phyloP scores from a whole-genome alignment of 2,888 invertebrate genomes.

The Macaria notata region DNA sequence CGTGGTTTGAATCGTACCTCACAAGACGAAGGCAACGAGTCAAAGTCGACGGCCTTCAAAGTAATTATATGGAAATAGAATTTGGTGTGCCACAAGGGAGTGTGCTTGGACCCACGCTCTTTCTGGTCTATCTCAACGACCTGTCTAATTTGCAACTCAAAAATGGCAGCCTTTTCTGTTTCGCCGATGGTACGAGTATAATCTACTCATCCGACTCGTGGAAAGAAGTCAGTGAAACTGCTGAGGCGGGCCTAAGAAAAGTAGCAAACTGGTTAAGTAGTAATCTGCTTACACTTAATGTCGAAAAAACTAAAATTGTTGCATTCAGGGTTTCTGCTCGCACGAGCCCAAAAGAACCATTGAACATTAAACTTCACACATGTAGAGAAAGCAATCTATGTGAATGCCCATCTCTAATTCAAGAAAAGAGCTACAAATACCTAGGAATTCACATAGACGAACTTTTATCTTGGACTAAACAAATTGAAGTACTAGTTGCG shows the following conservation, averaged over 20 bases:
- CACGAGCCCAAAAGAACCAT: background rate
- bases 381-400: no score
- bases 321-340: background rate
- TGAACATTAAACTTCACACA: background rate
- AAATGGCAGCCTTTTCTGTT: background rate
- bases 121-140: background rate
- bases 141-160: background rate
- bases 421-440: no score
- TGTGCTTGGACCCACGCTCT: background rate
- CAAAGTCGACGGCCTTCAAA: background rate
- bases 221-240: background rate
- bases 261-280: background rate
- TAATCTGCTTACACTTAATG: background rate
- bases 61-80: background rate
- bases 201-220: background rate
- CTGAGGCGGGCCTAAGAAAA: background rate
- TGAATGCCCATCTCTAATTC: no score
- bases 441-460: no score
- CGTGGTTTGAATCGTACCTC: background rate
- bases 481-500: no score
- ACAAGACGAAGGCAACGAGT: background rate
- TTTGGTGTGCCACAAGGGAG: conserved; percentile 1
- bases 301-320: background rate
- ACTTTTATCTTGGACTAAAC: no score
- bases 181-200: background rate